A percentile compares a stretch with the other conserved stretches of the same genome.
Evolutionary conservation across 64 coral and sea anemone species (phyloP).

Genomic region (Montipora sp.): DNA sequence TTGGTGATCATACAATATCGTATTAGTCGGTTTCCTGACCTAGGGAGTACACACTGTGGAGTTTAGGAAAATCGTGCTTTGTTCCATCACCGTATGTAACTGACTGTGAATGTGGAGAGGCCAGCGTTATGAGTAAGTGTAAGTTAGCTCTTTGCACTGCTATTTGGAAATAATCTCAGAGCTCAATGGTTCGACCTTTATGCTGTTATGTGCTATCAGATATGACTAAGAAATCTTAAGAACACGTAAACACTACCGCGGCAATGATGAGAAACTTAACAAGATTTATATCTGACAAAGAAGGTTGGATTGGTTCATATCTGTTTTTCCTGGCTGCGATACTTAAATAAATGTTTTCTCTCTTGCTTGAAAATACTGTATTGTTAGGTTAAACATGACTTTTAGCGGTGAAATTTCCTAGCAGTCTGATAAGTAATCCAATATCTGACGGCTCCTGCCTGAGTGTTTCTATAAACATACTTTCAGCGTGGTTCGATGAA

Average conservation of each 20-base stretch:
- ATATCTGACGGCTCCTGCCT: neutral
- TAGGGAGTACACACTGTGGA: neutral
- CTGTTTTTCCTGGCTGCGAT: conserved; percentile 2
- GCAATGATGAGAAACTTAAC: conserved; percentile 26
- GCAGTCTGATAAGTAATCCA: neutral
- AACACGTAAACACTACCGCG: conserved; percentile 24
- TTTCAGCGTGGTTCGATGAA: neutral
- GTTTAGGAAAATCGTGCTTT: neutral
- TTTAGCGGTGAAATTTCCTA: too few species aligned
- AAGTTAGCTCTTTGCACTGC: neutral
- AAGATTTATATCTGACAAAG: conserved; percentile 56
- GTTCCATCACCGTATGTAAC: neutral
- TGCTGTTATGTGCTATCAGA: conserved; percentile 28
- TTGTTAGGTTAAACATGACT: too few species aligned
- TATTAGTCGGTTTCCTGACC: conserved; percentile 36
- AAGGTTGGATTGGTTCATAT: conserved; percentile 29
- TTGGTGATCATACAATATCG: conserved; percentile 29
- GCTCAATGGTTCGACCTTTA: conserved; percentile 4
- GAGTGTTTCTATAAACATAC: conserved; percentile 10
- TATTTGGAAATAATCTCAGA: conserved; percentile 21
- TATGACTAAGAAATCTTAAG: neutral
- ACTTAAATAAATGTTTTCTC: neutral
- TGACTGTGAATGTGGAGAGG: neutral
- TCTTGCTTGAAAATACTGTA: neutral
- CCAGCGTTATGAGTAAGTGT: conserved; percentile 21